phyloP scores from a whole-genome alignment of 2,888 invertebrate genomes.

The Adineta ricciae region DNA sequence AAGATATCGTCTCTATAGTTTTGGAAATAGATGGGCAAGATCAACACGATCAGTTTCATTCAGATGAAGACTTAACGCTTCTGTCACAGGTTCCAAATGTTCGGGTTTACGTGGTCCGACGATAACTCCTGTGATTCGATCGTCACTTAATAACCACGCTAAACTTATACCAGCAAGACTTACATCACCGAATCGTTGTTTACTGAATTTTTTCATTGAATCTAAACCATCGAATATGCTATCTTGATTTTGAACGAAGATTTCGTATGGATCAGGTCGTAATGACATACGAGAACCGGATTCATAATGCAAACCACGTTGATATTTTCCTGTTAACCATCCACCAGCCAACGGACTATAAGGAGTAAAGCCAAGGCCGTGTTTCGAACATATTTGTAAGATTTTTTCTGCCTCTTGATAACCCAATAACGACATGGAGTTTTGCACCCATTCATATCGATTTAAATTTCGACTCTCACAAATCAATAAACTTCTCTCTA shows the following conservation, averaged over 20 bases:
- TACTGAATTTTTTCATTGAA: not conserved
- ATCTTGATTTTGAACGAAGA: not conserved
- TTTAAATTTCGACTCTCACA: not conserved
- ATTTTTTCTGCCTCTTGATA: not conserved
- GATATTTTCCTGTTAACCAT: slow-evolving; percentile 35
- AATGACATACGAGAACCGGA: not conserved
- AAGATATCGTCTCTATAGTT: not conserved
- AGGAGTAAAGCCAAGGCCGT: not conserved
- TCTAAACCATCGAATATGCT: not conserved
- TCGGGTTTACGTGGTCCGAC: not conserved
- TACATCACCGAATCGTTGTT: not conserved
- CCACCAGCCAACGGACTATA: slow-evolving; percentile 3
- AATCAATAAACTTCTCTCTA: slow-evolving; percentile 38
- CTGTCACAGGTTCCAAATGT: not conserved
- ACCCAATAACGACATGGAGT: not conserved
- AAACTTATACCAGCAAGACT: not conserved
- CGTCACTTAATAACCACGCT: not conserved
- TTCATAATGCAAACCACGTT: slow-evolving; percentile 13
- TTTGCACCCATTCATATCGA: slow-evolving; percentile 13
- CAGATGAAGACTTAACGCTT: not conserved
- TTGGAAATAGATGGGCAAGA: not conserved
- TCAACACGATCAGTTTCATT: not conserved
- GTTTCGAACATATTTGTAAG: not conserved
- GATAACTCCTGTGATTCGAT: not conserved
- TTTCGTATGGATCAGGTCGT: not conserved